A percentile compares a stretch with the other conserved stretches of the same genome.
These are phyloP conservation scores for Arge pagana DNA, from an alignment of 2,888 invertebrate species.

Conservation along the genomic window DNA sequence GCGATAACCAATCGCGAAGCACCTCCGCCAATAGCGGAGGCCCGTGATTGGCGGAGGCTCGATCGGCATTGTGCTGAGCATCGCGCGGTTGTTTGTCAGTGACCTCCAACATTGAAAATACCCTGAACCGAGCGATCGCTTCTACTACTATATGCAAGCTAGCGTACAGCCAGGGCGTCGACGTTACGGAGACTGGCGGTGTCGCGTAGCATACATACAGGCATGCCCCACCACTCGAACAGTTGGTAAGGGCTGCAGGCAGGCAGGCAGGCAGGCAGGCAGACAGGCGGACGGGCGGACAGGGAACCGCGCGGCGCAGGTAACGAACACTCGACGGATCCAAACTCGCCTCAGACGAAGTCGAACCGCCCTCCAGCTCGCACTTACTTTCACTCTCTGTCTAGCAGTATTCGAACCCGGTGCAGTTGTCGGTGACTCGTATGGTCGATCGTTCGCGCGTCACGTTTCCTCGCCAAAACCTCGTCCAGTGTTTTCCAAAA, in stretches of 20 bases:
- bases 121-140: conserved; percentile 69
- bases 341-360: conserved; percentile 56
- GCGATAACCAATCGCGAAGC: conserved; percentile 28
- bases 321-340: conserved; percentile 51
- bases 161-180: conserved; percentile 66
- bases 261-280: conserved; percentile 30
- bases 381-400: conserved; percentile 57
- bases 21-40: conserved; percentile 44
- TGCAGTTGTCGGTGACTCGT: conserved; percentile 1
- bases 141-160: conserved; percentile 62
- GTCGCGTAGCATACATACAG: conserved; percentile 30
- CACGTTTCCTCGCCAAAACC: neutral
- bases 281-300: no score
- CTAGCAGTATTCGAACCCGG: no score
- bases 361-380: conserved; percentile 58
- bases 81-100: conserved; percentile 72
- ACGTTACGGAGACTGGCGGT: conserved; percentile 45
- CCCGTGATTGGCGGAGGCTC: conserved; percentile 50
- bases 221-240: conserved; percentile 10
- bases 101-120: conserved; percentile 83
- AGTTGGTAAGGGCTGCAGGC: conserved; percentile 23
- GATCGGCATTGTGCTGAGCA: conserved; percentile 55
- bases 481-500: no score
- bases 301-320: conserved; percentile 41
- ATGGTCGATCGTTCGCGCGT: neutral